Evolutionary conservation across 2,113 vertebrate genomes (phyloP), one percentile per base, ranked within the genome.

Genomic region (Tonatia bakeri): DNA sequence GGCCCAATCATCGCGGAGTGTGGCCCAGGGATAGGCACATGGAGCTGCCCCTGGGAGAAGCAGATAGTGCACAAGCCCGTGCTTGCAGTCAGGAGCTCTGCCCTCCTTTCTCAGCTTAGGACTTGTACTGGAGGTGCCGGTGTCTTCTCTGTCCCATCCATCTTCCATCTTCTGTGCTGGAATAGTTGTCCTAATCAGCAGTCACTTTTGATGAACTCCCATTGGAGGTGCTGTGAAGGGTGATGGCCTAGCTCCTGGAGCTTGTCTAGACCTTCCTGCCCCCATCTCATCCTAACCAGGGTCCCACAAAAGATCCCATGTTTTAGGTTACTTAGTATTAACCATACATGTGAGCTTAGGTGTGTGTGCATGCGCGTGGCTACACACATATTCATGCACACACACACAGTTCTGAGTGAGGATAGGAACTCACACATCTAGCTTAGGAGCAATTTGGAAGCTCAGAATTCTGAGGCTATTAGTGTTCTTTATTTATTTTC

Each of bases 401-500:
- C 14, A 50, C 14, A 54, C 1, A 28, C 19, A 36, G n/a, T 83
- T 91, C 20, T 15, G 61, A 84, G 54, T 33, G 2, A 90, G 67
- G 50, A 28, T 77, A 33, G 75, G 17, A 50, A 52, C 45, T n/a
- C 45, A 76, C 31, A 50, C 77, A n/a, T 82, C 36, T 73, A 14
- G 7, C 11, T 76, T 15, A 80, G 43, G 11, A 76, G 38, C 19
- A 67, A n/a, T 85, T 47, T 61, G 65, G 31, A 52, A 65, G 47
- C 38, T 82, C 11, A 33, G 56, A 80, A 81, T 84, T 87, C 76
- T 75, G 59, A 90, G 31, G 6, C 12, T 61, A 7, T 43, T 52
- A 26, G 17, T 43, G 14, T 40, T 26, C 47, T 85, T 90, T 40
- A n/a, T 87, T 91, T 84, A 73, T 75, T 85, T 91, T 92, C n/a